phyloP scores from a whole-genome alignment of 2,113 vertebrate species.

The Pteropus alecto region DNA sequence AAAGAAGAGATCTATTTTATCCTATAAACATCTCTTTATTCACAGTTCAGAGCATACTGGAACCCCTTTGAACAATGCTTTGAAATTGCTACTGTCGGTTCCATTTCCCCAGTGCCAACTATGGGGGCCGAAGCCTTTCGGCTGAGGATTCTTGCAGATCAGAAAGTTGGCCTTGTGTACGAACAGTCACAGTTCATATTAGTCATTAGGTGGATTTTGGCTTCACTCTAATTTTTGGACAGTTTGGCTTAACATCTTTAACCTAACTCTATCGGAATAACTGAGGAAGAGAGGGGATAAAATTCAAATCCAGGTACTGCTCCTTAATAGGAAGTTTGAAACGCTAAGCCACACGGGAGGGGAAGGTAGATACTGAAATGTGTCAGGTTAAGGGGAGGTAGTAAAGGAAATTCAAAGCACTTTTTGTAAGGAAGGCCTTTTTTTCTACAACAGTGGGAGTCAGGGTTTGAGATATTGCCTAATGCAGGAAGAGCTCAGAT shows the following conservation, averaged over 20 bases:
- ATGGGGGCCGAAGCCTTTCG: not conserved
- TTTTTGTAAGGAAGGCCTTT: not conserved
- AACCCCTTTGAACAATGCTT: not conserved
- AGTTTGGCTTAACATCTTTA: not conserved
- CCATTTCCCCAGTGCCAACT: not conserved
- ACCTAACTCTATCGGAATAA: not conserved
- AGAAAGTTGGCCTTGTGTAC: not conserved
- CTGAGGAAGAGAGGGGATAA: not conserved
- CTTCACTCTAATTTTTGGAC: not conserved
- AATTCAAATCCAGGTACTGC: not conserved
- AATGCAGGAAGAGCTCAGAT: not conserved
- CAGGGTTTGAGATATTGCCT: not conserved
- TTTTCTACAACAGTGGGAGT: not conserved
- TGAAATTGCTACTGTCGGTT: not conserved
- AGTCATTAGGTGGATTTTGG: conserved; percentile 24
- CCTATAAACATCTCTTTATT: not conserved
- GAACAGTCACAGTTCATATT: not conserved
- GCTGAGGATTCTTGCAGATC: not conserved
- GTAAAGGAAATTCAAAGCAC: not conserved
- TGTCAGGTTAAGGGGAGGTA: not conserved
- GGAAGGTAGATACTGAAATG: not conserved
- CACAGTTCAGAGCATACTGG: not conserved
- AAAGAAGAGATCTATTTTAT: not conserved
- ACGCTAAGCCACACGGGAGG: not conserved
- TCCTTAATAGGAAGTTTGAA: not conserved